A percentile compares a stretch with the other conserved stretches of the same genome.
Conservation (phyloP, 1,140 invertebrate species). For the Drosophila ficusphila region DNA sequence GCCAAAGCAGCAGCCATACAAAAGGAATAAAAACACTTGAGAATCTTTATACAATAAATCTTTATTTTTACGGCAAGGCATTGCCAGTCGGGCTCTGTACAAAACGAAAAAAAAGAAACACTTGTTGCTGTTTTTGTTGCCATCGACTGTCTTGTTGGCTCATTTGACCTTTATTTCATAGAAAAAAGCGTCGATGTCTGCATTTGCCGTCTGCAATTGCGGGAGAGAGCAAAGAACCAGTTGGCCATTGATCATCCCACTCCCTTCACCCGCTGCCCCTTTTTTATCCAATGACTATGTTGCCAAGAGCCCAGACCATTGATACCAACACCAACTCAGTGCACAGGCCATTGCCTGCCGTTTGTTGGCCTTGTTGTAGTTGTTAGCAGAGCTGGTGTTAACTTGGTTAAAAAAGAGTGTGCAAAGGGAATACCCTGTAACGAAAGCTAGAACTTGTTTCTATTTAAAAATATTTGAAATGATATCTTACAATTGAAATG, state of each 20-base stretch:
- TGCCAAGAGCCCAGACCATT: conserved; percentile 38
- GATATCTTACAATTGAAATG: too few relatives aligned
- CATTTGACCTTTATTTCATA: conserved; percentile 72
- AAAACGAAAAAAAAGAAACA: conserved; percentile 43
- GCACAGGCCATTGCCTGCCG: conserved; percentile 42
- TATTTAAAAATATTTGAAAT: background rate
- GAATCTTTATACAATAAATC: conserved; percentile 67
- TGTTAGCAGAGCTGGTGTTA: conserved; percentile 14
- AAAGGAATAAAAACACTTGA: conserved; percentile 44
- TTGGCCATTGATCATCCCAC: conserved; percentile 64
- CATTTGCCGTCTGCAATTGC: conserved; percentile 62
- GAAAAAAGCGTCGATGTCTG: conserved; percentile 66
- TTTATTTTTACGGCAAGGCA: conserved; percentile 36
- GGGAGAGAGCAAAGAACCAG: conserved; percentile 72
- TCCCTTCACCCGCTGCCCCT: background rate
- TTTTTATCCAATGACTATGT: conserved; percentile 29
- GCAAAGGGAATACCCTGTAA: conserved; percentile 19
- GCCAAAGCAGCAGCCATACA: conserved; percentile 30
- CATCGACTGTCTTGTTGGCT: conserved; percentile 46
- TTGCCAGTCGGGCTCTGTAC: conserved; percentile 4
- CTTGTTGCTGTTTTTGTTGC: conserved; percentile 61
- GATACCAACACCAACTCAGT: conserved; percentile 24
- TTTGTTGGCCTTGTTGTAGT: conserved; percentile 65
- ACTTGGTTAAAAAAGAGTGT: background rate
- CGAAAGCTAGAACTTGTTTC: background rate